Evolutionary conservation across 2,888 invertebrate species (phyloP).

Genomic region (Meta bourneti): DNA sequence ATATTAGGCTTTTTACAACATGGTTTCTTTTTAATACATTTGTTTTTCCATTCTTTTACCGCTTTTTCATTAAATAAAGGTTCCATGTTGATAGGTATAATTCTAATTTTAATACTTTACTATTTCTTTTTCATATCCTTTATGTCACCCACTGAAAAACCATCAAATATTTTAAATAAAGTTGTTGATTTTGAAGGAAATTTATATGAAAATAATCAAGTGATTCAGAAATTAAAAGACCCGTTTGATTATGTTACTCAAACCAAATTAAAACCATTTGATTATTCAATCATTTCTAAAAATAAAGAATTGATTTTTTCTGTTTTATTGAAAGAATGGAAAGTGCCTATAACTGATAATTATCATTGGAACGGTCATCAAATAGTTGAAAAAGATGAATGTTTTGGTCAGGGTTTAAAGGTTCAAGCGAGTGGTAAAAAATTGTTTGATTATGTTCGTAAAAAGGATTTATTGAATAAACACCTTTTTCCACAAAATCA

Average conservation of each 20-base stretch:
- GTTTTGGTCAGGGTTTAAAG: conserved; percentile 3
- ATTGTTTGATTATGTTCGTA: conserved; percentile 9
- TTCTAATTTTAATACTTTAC: conserved; percentile 26
- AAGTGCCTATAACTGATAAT: neutral
- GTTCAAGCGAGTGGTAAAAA: neutral
- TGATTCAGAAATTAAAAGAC: neutral
- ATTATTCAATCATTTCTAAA: neutral
- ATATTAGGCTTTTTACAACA: conserved; percentile 19
- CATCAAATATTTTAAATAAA: neutral
- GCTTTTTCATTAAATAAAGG: conserved; percentile 32
- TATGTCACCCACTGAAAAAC: neutral
- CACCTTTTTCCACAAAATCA: too few species aligned
- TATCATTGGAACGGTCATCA: conserved; percentile 13
- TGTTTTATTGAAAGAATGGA: neutral
- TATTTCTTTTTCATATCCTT: conserved; percentile 2
- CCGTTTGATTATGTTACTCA: neutral
- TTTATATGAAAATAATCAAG: conserved; percentile 5
- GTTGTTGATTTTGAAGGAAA: conserved; percentile 13
- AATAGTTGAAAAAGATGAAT: conserved; percentile 11
- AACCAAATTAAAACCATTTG: neutral
- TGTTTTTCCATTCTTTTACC: neutral
- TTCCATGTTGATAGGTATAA: neutral
- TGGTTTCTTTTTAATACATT: neutral
- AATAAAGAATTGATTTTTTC: conserved; percentile 15
- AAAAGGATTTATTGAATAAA: neutral